Conservation (phyloP, 2,888 invertebrate species). For the Sminthurides aquaticus region DNA sequence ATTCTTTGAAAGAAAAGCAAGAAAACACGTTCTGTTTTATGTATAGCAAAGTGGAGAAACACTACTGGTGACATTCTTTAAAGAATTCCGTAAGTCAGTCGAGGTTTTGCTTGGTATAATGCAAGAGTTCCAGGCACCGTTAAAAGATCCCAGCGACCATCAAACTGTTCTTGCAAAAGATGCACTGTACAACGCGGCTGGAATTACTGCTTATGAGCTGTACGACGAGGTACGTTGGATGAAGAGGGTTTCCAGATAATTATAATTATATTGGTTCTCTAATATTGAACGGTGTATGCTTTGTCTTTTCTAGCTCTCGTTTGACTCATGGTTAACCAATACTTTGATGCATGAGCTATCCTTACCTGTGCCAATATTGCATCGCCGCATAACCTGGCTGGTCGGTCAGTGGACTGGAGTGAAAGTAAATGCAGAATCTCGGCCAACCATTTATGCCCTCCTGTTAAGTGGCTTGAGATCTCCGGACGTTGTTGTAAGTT, state of each 20-base stretch:
- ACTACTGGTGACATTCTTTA: slow-evolving; percentile 74
- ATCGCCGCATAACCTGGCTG: slow-evolving; percentile 75
- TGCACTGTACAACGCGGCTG: slow-evolving; percentile 87
- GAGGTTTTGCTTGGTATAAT: slow-evolving; percentile 67
- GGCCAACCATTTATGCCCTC: slow-evolving; percentile 73
- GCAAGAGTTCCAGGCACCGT: slow-evolving; percentile 59
- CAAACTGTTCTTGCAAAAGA: slow-evolving; percentile 77
- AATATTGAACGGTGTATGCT: background rate
- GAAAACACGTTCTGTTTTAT: slow-evolving; percentile 19
- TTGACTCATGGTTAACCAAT: slow-evolving; percentile 83
- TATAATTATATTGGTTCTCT: slow-evolving; percentile 1
- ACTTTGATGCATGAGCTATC: slow-evolving; percentile 74
- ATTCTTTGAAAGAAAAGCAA: background rate
- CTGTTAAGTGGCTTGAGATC: slow-evolving; percentile 64
- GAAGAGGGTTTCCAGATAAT: slow-evolving; percentile 3
- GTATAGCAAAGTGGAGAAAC: slow-evolving; percentile 78
- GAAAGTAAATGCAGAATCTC: slow-evolving; percentile 66
- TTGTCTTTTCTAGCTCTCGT: slow-evolving; percentile 62
- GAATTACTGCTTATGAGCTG: slow-evolving; percentile 77
- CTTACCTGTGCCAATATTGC: slow-evolving; percentile 69
- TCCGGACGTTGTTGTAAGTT: slow-evolving; percentile 69
- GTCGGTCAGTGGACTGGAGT: slow-evolving; percentile 67
- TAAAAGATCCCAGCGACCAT: slow-evolving; percentile 61
- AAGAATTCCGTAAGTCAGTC: slow-evolving; percentile 65
- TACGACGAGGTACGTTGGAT: slow-evolving; percentile 68